A percentile compares a stretch with the other conserved stretches of the same genome.
phyloP scores from a whole-genome alignment of 2,113 vertebrate species.

The Leptocoma aspasia region DNA sequence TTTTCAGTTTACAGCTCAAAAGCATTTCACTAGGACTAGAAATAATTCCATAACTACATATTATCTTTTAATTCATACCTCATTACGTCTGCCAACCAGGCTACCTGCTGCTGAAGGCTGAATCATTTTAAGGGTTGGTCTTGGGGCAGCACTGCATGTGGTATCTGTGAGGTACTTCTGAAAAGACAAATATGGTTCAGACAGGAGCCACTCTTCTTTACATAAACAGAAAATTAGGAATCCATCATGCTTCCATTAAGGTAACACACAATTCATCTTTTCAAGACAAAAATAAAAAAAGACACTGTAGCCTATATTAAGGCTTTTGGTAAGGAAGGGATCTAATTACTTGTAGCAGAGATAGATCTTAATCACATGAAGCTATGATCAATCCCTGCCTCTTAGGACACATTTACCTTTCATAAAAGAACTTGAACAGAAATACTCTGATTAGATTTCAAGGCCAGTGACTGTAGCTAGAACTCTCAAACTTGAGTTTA shows the following conservation, averaged over 20 bases:
- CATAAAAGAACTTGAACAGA: not conserved
- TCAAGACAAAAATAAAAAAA: not conserved
- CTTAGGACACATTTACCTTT: not conserved
- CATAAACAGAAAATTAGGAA: not conserved
- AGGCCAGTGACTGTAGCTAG: not conserved
- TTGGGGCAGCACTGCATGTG: conserved; percentile 55
- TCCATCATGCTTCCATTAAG: not conserved
- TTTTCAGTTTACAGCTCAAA: not conserved
- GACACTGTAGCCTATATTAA: not conserved
- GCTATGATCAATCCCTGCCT: not conserved
- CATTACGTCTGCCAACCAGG: conserved; percentile 76
- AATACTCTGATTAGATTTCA: not conserved
- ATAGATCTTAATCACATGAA: not conserved
- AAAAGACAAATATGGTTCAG: not conserved
- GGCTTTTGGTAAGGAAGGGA: not conserved
- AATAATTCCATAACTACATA: not conserved
- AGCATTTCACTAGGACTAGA: not conserved
- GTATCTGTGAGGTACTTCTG: conserved; percentile 73
- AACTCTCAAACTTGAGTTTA: not conserved
- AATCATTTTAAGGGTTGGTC: conserved; percentile 86
- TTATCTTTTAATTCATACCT: conserved; percentile 70
- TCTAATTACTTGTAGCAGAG: not conserved
- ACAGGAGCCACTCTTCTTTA: not conserved
- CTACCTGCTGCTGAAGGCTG: conserved; percentile 79
- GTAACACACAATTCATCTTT: not conserved